Evolutionary conservation across 2,113 vertebrate species (phyloP).

Genomic region (Neodontobutis hainanensis): DNA sequence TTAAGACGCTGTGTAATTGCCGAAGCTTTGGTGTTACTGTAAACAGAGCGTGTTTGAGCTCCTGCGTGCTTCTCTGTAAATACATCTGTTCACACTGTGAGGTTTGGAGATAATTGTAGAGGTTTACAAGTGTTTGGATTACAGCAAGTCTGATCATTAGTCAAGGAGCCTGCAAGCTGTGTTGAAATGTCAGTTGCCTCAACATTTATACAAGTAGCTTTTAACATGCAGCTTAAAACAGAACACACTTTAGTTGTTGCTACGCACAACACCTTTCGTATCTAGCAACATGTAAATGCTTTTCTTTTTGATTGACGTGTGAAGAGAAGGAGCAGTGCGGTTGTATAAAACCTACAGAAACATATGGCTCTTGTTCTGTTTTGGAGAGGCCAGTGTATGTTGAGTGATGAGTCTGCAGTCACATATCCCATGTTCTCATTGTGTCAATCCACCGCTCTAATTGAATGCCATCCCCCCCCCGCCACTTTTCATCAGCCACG

Average conservation of each 20-base stretch:
- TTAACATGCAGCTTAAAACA: background rate
- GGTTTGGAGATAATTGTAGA: constrained; percentile 23
- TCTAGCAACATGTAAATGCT: no score
- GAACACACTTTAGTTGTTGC: background rate
- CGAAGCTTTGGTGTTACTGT: constrained; percentile 18
- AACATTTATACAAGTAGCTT: background rate
- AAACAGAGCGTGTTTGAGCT: constrained; percentile 22
- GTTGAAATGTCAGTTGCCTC: background rate
- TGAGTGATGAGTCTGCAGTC: background rate
- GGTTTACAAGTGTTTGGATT: constrained; percentile 14
- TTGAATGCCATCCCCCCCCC: constrained; percentile 70
- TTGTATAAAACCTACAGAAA: no score
- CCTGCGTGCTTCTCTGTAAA: background rate
- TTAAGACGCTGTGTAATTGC: constrained; percentile 57
- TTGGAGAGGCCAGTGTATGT: background rate
- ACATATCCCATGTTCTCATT: constrained; percentile 57
- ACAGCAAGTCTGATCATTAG: constrained; percentile 10
- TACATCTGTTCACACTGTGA: constrained; percentile 24
- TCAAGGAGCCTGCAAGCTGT: constrained; percentile 2
- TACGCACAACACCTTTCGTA: background rate
- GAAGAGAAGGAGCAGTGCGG: no score
- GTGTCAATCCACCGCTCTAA: constrained; percentile 71
- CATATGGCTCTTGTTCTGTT: no score
- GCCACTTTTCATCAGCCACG: constrained; percentile 68
- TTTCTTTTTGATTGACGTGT: no score